Evolutionary conservation across 2,888 invertebrate genomes (phyloP).

Genomic region (Eremobia ochroleuca): DNA sequence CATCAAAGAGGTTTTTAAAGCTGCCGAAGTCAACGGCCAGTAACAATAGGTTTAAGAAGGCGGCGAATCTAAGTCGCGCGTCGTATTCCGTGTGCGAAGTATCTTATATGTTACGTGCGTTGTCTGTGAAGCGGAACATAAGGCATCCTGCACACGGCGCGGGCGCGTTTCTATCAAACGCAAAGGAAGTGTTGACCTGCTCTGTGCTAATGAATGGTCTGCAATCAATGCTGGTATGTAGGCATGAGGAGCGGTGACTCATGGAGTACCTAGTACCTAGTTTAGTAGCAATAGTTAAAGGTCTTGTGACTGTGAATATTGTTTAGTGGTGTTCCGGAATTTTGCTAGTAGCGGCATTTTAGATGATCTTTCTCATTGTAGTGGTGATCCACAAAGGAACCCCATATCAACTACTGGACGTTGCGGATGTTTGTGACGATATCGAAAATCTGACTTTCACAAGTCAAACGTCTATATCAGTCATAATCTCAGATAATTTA

Average conservation of each 20-base stretch:
- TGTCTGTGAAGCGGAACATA: slow-evolving; percentile 44
- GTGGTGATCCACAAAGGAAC: background rate
- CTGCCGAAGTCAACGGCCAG: slow-evolving; percentile 52
- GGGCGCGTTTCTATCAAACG: slow-evolving; percentile 36
- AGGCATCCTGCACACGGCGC: slow-evolving; percentile 41
- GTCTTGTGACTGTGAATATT: background rate
- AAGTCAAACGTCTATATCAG: background rate
- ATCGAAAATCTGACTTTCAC: background rate
- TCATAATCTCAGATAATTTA: too few species aligned
- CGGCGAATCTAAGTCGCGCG: slow-evolving; percentile 35
- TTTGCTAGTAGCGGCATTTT: background rate
- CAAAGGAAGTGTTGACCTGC: slow-evolving; percentile 61
- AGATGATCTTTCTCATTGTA: too few species aligned
- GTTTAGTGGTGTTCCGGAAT: background rate
- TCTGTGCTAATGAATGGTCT: slow-evolving; percentile 49
- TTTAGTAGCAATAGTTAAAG: too few species aligned
- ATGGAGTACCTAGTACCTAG: slow-evolving; percentile 2
- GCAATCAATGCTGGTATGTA: slow-evolving; percentile 47
- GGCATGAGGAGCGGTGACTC: slow-evolving; percentile 42
- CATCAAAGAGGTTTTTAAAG: slow-evolving; percentile 42
- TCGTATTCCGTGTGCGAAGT: slow-evolving; percentile 53
- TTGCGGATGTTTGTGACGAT: background rate
- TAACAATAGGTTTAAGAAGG: slow-evolving; percentile 35
- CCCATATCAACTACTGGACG: background rate
- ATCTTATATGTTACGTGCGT: slow-evolving; percentile 63